Evolutionary conservation across 1,140 invertebrate genomes (phyloP), one percentile per base, ranked within the genome.

Genomic region (Gryon sp.): DNA sequence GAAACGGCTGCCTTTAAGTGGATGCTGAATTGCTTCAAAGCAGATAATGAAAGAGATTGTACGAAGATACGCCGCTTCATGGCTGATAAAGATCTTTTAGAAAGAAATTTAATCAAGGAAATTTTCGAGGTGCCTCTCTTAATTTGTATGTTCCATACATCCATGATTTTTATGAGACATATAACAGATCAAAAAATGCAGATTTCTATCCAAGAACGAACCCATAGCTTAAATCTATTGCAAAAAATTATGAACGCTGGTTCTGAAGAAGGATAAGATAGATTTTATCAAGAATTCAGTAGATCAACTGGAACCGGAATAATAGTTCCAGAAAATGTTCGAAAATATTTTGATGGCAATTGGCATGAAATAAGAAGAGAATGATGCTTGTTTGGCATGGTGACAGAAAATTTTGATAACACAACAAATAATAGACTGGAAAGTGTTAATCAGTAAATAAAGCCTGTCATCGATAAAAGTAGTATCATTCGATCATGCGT

Each of bases 21-120:
- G 57, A 22, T 62, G 19, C 28, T 62, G 1, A 9, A 62, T 6
- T 50, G 30, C 8, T 62, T 62, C 9, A 50, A 50, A 50, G 1
- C 14, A 18, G 45, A 62, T 11, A 26, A 62, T 28, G 0, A 6
- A 1, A 34, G 50, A 2, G 59, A 32, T 4, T 62, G 43, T 15
- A 8, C 8, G 1, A 26, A 28, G 15, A 50, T 62, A 0, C 9
- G 16, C 8, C 48, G 57, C 16, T 62, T 62, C 20, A 62, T 62
- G 57, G 32, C 4, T 4, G 57, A 62, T 6, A 62, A 62, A 38
- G 26, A 60, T 12, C 5, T 45, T 1, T 7, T 36, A 4, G 41
- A 24, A 16, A 20, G 43, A 26, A 14, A 60, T 14, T 19, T 60
- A 4, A 46, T 60, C 1, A 46, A 32, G 30, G 16, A 46, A 6